These are phyloP conservation scores for Eclectus roratus DNA, from an alignment of 2,113 vertebrate species.

Conservation along the genomic window DNA sequence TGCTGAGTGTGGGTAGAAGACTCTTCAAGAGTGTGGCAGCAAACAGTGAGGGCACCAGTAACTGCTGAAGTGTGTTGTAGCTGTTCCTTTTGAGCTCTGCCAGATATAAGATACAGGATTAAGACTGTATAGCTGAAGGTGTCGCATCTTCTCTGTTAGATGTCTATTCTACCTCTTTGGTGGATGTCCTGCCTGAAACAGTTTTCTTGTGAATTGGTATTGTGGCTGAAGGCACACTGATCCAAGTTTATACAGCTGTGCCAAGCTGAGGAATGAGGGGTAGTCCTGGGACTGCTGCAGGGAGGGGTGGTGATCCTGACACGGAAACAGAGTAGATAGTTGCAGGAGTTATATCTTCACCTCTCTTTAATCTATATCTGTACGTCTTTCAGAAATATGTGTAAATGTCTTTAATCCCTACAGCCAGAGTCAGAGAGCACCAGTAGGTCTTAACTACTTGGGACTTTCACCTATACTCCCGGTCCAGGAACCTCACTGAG, in stretches of 20 bases:
- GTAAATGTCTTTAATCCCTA: not conserved
- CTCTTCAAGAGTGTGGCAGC: not conserved
- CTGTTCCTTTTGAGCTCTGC: not conserved
- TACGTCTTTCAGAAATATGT: not conserved
- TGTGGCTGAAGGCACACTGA: not conserved
- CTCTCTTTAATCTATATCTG: not conserved
- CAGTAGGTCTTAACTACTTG: not conserved
- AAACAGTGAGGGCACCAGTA: not conserved
- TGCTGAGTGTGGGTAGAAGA: not conserved
- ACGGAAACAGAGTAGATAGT: not conserved
- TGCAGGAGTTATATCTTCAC: not conserved
- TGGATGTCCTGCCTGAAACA: not conserved
- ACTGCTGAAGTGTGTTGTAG: not conserved
- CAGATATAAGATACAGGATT: not conserved
- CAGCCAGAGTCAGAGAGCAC: not conserved
- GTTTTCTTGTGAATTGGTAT: rapidly evolving
- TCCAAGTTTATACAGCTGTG: rapidly evolving
- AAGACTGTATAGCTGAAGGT: not conserved
- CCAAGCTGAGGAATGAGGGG: not conserved
- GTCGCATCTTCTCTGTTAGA: not conserved
- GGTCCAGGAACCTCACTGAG: not conserved
- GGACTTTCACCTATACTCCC: not conserved
- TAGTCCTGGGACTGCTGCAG: not conserved
- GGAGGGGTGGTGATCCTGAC: rapidly evolving
- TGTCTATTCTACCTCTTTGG: not conserved